Percentiles rank a stretch among this genome's conserved stretches.
These are phyloP conservation scores for Zoanthus sociatus DNA, from an alignment of 92 coral and sea anemone species.

Conservation along the genomic window DNA sequence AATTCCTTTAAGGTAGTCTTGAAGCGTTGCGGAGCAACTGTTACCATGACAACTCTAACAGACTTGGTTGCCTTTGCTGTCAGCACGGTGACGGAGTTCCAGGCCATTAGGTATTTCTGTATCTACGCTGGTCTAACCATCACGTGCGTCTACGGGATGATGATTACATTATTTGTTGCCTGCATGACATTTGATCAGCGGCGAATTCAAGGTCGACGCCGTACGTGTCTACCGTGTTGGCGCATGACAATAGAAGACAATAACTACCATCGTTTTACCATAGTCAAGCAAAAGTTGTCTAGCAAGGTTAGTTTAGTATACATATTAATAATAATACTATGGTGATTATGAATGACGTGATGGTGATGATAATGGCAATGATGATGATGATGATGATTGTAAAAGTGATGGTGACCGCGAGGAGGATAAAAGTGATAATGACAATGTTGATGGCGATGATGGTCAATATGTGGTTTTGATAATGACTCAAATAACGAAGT, in stretches of 20 bases:
- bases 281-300: conserved; percentile 10
- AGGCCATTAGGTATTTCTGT: conserved; percentile 61
- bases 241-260: background rate
- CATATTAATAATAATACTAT: no score
- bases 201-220: conserved; percentile 57
- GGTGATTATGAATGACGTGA: no score
- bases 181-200: conserved; percentile 61
- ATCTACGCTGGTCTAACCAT: conserved; percentile 64
- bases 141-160: conserved; percentile 55
- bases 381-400: no score
- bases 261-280: background rate
- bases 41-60: conserved; percentile 67
- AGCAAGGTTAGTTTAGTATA: conserved; percentile 19
- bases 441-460: no score
- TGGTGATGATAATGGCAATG: no score
- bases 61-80: conserved; percentile 66
- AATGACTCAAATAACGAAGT: background rate
- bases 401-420: no score
- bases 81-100: conserved; percentile 63
- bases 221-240: conserved; percentile 57
- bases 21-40: conserved; percentile 60
- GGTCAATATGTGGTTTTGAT: no score
- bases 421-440: no score
- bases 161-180: conserved; percentile 57
- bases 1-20: conserved; percentile 9